Base-by-base conservation (phyloP, 37 sponge, comb jelly and placozoan genomes). In the Halichondria panicea region DNA sequence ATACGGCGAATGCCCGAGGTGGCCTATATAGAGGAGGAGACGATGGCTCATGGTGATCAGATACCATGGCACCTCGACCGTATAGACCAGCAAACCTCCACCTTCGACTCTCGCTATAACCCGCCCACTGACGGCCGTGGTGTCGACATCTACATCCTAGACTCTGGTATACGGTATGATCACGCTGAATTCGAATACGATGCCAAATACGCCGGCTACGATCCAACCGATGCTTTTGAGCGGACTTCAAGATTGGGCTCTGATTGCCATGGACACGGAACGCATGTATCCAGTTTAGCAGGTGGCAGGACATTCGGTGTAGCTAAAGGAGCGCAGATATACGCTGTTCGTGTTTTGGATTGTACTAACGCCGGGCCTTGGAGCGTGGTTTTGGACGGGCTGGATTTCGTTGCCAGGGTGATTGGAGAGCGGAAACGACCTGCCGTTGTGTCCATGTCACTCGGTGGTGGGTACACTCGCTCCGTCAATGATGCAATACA, bases 191-290 rank as follows among this genome's bases (percentile, higher is more conserved):
- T 85, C 40, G 66, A 70, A 48, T 54, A 63, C 36, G 27, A 79
- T 22, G 85, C 79, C 43, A 74, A 67, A 38, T 82, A 74, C 33
- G 5, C 75, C 2, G 81, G 81, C 18, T 86, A 68, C 57, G 87
- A 81, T 77, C 73, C 82, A 11, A 56, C 73, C 35, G 83, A 82
- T 52, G 64, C 25, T 31, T 46, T 24, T 59, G 52, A 18, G 41
- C 0, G 19, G 19, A 31, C 13, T 21, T n/a, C 22, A 25, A 37
- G 74, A 24, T 70, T 59, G 25, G 92, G 92, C 0, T 8, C 24
- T 0, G 92, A 89, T 36, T 89, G 90, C 45, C 65, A 80, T 64
- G 85, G 90, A 4, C 90, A 89, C 55, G 90, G 90, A 1, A 84
- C 90, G 15, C 90, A 89, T 64, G 83, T 81, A 3, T 87, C 92